Evolutionary conservation across 2,113 vertebrate species (phyloP).

Genomic region (Chrysochloris asiatica): DNA sequence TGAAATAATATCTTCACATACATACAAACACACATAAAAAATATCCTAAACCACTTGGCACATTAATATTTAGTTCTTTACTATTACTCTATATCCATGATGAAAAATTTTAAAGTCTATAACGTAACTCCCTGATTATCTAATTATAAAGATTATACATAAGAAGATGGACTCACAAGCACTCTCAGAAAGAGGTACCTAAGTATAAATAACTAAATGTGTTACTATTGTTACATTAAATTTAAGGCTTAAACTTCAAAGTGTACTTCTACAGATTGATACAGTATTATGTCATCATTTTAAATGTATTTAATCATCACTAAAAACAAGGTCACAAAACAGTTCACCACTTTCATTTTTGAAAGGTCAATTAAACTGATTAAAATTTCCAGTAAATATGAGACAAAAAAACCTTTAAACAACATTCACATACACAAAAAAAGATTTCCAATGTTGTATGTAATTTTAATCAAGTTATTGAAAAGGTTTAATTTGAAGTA

Average conservation of each 20-base stretch:
- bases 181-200: conserved; percentile 2
- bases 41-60: neutral
- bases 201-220: neutral
- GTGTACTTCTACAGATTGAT: neutral
- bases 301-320: conserved; percentile 19
- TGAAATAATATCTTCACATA: neutral
- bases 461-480: conserved; percentile 45
- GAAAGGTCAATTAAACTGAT: conserved; percentile 21
- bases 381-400: conserved; percentile 40
- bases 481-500: conserved; percentile 48
- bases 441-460: neutral
- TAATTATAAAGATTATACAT: conserved; percentile 19
- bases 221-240: conserved; percentile 25
- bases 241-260: conserved; percentile 42
- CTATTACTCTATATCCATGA: neutral
- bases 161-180: conserved; percentile 20
- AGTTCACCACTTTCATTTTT: conserved; percentile 6
- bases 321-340: conserved; percentile 21
- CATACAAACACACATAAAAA: neutral
- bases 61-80: conserved; percentile 20
- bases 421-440: conserved; percentile 54
- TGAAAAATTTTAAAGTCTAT: conserved; percentile 41
- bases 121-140: conserved; percentile 24
- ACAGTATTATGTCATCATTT: no score
- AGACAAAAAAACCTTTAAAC: neutral